Conservation (phyloP, 2,113 vertebrate genomes). For the Setophaga coronata region DNA sequence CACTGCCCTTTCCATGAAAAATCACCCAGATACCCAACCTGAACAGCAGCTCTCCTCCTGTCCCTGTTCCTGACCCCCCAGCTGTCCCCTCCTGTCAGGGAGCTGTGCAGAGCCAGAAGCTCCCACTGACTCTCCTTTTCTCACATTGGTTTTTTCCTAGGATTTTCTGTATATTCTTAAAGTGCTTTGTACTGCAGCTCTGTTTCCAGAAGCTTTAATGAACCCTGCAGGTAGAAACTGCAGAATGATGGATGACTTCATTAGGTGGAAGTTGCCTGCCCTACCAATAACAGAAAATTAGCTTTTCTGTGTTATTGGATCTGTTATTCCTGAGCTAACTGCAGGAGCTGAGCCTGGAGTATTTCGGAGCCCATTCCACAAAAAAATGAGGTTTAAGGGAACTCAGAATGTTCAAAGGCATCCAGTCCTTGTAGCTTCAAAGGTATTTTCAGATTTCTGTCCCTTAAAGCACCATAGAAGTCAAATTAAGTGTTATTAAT, state of each 20-base stretch:
- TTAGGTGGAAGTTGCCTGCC: background rate
- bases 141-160: background rate
- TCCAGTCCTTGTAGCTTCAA: background rate
- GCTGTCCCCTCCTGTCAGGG: background rate
- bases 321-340: background rate
- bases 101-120: background rate
- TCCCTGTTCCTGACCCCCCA: background rate
- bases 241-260: conserved; percentile 15
- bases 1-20: background rate
- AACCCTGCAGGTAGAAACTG: background rate
- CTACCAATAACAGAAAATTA: background rate
- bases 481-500: background rate
- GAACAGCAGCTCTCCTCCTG: background rate
- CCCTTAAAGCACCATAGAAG: background rate
- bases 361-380: background rate
- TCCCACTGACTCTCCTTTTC: background rate
- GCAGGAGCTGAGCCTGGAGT: background rate
- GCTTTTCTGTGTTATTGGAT: background rate
- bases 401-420: rapidly evolving
- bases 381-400: background rate
- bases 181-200: background rate
- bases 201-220: background rate
- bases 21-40: rapidly evolving
- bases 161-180: background rate
- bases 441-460: background rate